Evolutionary conservation across 1,140 invertebrate species (phyloP).

Genomic region (Drosophila kanapiae): DNA sequence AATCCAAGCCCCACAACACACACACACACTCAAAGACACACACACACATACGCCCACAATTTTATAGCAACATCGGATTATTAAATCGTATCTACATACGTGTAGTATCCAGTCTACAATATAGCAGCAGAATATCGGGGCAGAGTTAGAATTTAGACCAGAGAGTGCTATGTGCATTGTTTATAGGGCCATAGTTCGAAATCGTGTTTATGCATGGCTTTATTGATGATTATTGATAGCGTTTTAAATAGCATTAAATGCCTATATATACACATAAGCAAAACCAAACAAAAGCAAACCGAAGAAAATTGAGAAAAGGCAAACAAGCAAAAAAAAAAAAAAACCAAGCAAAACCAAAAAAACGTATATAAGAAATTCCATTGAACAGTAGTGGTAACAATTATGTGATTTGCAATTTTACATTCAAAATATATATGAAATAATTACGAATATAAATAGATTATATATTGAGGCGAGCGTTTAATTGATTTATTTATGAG

Average conservation of each 20-base stretch:
- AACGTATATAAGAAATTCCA: constrained; percentile 73
- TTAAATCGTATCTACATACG: constrained; percentile 60
- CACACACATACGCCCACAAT: constrained; percentile 56
- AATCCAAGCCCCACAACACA: constrained; percentile 16
- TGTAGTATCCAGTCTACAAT: constrained; percentile 49
- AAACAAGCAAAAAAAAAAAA: constrained; percentile 33
- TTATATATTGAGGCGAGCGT: constrained; percentile 79
- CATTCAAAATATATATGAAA: constrained; percentile 79
- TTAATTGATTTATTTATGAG: constrained; percentile 81
- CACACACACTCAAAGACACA: constrained; percentile 24
- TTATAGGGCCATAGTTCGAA: constrained; percentile 81
- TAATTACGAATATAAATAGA: constrained; percentile 72
- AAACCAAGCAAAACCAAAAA: constrained; percentile 49
- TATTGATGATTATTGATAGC: constrained; percentile 83
- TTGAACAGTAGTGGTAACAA: constrained; percentile 82
- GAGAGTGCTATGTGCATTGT: constrained; percentile 79
- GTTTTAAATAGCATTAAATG: constrained; percentile 84
- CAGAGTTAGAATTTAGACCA: constrained; percentile 79
- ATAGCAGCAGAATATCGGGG: constrained; percentile 41
- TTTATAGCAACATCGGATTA: constrained; percentile 66
- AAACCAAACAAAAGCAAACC: constrained; percentile 46
- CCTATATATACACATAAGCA: constrained; percentile 75
- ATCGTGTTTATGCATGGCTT: constrained; percentile 82
- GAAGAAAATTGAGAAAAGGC: constrained; percentile 7
- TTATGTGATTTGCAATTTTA: constrained; percentile 85